Percentiles rank a stretch among this genome's conserved stretches.
Evolutionary conservation across 2,888 invertebrate genomes (phyloP).

Genomic region (Apomyelois bistriatella): DNA sequence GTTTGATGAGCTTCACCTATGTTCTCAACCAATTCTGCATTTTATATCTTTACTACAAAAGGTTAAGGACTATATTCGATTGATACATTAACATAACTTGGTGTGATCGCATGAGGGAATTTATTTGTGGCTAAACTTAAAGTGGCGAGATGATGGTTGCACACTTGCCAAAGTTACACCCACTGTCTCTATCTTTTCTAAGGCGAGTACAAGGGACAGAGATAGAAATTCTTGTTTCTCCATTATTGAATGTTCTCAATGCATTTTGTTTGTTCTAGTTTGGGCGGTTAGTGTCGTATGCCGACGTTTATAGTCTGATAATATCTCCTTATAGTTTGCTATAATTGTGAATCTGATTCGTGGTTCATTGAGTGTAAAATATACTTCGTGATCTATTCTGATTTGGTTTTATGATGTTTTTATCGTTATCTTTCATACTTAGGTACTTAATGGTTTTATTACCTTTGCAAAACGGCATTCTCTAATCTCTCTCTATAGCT

Average conservation of each 20-base stretch:
- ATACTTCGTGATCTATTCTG: background rate
- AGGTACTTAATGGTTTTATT: background rate
- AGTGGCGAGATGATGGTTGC: background rate
- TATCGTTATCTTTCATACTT: background rate
- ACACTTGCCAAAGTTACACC: background rate
- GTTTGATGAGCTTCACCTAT: background rate
- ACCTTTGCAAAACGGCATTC: too few relatives aligned
- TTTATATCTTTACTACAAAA: background rate
- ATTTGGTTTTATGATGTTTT: background rate
- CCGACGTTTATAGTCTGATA: background rate
- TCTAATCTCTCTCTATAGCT: too few relatives aligned
- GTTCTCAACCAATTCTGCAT: background rate
- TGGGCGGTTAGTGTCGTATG: background rate
- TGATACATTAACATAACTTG: background rate
- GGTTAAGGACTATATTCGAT: background rate
- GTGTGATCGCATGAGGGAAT: background rate
- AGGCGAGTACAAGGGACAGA: background rate
- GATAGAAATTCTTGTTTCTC: background rate
- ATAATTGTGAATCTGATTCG: background rate
- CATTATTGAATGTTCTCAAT: background rate
- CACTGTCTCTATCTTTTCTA: background rate
- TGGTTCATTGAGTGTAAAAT: background rate
- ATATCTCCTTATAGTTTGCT: background rate
- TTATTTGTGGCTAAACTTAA: constrained; percentile 2
- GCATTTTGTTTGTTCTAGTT: background rate